A percentile compares a stretch with the other conserved stretches of the same genome.
phyloP scores from a whole-genome alignment of 2,113 vertebrate genomes.

The Cromileptes altivelis region DNA sequence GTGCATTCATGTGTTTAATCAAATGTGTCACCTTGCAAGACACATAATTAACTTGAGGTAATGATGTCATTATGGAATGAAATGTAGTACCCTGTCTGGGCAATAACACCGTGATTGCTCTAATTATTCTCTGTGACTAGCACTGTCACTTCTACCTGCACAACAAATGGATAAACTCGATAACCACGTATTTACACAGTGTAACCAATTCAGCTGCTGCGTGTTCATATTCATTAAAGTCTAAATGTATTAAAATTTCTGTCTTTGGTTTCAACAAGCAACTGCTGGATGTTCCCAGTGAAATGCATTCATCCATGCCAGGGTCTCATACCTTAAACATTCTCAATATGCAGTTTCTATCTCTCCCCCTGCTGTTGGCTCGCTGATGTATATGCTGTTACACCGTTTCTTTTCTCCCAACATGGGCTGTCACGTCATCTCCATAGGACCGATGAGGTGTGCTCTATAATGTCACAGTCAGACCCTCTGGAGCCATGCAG shows the following conservation, averaged over 20 bases:
- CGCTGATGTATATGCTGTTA: constrained; percentile 10
- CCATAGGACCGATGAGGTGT: constrained; percentile 65
- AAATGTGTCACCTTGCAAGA: constrained; percentile 68
- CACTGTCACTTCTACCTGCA: constrained; percentile 61
- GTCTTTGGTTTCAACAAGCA: constrained; percentile 9
- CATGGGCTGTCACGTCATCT: constrained; percentile 52
- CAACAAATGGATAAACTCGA: constrained; percentile 64
- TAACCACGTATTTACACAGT: constrained; percentile 44
- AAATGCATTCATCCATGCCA: neutral
- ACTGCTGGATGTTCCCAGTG: neutral
- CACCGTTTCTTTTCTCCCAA: neutral
- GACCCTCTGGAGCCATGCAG: constrained; percentile 76
- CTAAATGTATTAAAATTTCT: constrained; percentile 11
- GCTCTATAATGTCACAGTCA: constrained; percentile 75
- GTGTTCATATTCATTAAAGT: constrained; percentile 31
- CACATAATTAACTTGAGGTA: constrained; percentile 76
- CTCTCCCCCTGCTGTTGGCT: constrained; percentile 3
- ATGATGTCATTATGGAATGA: constrained; percentile 77
- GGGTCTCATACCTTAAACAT: neutral
- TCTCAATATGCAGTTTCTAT: neutral
- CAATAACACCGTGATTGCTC: constrained; percentile 66
- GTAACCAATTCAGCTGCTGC: constrained; percentile 42
- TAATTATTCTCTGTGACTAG: constrained; percentile 70
- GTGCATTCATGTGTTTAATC: constrained; percentile 75
- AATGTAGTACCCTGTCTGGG: constrained; percentile 63